A percentile compares a stretch with the other conserved stretches of the same genome.
phyloP scores from a whole-genome alignment of 92 coral and sea anemone genomes.

The Zoanthus gigantus region DNA sequence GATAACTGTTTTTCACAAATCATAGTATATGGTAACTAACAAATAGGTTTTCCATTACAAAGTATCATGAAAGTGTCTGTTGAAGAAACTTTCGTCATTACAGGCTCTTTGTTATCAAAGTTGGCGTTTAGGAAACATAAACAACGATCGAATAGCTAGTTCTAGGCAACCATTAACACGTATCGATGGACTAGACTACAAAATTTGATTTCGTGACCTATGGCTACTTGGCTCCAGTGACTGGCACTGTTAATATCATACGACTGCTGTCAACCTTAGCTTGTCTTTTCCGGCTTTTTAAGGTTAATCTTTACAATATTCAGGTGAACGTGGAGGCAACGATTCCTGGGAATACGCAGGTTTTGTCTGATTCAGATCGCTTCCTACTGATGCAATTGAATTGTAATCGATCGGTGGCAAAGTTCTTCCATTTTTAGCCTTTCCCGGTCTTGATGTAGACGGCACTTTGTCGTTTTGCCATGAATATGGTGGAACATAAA shows the following conservation, averaged over 20 bases:
- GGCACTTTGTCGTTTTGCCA: constrained; percentile 63
- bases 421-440: constrained; percentile 62
- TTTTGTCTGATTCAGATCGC: constrained; percentile 41
- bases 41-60: background rate
- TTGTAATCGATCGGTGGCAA: constrained; percentile 78
- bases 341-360: constrained; percentile 71
- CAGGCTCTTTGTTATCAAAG: background rate
- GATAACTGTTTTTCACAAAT: background rate
- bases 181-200: background rate
- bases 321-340: constrained; percentile 62
- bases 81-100: background rate
- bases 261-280: background rate
- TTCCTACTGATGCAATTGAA: constrained; percentile 38
- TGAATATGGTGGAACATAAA: constrained; percentile 58
- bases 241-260: background rate
- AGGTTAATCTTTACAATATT: constrained; percentile 22
- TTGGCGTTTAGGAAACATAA: background rate
- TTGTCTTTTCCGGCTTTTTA: constrained; percentile 9
- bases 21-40: background rate
- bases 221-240: background rate
- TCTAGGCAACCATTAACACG: background rate
- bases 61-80: background rate
- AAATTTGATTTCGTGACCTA: background rate
- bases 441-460: constrained; percentile 46
- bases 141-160: background rate